Base-by-base conservation (phyloP, 92 coral and sea anemone genomes). In the Palythoa grandis region DNA sequence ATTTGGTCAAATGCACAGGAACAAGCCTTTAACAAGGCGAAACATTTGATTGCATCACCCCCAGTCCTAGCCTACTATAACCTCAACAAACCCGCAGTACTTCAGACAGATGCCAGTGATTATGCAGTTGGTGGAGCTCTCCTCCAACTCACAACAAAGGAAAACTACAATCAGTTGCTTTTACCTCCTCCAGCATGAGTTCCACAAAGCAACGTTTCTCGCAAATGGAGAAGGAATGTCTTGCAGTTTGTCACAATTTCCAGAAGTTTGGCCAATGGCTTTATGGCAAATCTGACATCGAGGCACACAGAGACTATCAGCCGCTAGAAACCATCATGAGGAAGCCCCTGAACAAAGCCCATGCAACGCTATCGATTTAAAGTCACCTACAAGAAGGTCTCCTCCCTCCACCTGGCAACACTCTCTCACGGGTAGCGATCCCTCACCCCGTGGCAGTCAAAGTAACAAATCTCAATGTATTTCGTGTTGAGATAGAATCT, bases 201-300 rank as follows among this genome's bases (percentile, higher is more conserved):
- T 15, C 67, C 35, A 88, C 86, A 5, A 90, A 88, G 82, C 90
- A 91, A 61, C 84, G 87, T 29, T 83, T 88, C 72, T 73, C 82
- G 20, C 89, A 84, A 53, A 77, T 85, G 7, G 86, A 85, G 72
- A 86, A 91, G 56, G 92, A 88, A 78, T 88, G 91, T 85, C 79
- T 85, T 4, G 88, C 93, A 65, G 85, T 88, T 71, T 88, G 91
- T 71, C 57, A 88, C 60, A 23, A 79, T 5, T 88, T 91, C 86
- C 66, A 63, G 11, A 91, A 88, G 54, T 91, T 78, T 73, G 91
- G 88, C 19, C 89, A 79, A 5, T 91, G 93, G 89, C 75, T 89
- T 17, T 88, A 61, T 78, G 50, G 7, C 50, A 43, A 43, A 43
- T 43, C 50, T 8, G 50, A 43, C 50, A 43, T 43, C 7, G 50